Evolutionary conservation across 2,888 invertebrate genomes (phyloP).

Genomic region (Aporophyla nigra): DNA sequence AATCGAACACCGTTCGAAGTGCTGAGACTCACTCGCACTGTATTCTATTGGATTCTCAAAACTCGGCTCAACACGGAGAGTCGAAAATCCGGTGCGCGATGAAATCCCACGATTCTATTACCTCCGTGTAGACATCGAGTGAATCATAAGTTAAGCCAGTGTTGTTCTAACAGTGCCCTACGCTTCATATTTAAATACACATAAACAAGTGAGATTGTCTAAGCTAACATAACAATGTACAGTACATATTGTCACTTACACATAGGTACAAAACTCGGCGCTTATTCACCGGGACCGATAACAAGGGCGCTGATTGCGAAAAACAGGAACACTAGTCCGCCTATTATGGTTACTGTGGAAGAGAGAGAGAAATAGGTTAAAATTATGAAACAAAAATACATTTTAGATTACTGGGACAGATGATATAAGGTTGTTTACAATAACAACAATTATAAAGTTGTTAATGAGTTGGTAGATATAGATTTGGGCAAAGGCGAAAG

Average conservation of each 20-base stretch:
- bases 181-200: constrained; percentile 40
- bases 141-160: constrained; percentile 40
- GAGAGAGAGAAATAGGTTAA: constrained; percentile 67
- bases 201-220: constrained; percentile 66
- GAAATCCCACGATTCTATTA: no score
- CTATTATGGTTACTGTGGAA: constrained; percentile 97
- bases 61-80: no score
- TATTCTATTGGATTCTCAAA: no score
- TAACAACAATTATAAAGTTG: neutral
- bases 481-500: no score
- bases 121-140: no score
- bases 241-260: constrained; percentile 80
- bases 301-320: constrained; percentile 98
- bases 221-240: constrained; percentile 70
- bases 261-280: constrained; percentile 54
- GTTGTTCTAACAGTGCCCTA: constrained; percentile 32
- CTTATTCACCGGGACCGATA: constrained; percentile 93
- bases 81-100: no score
- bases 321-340: constrained; percentile 98
- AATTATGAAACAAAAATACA: neutral
- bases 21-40: no score
- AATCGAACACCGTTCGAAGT: no score
- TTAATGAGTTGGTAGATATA: neutral
- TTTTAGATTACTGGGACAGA: neutral
- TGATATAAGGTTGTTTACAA: neutral